Evolutionary conservation across 2,113 vertebrate genomes (phyloP), one percentile per base, ranked within the genome.

Genomic region (Trachemys scripta): DNA sequence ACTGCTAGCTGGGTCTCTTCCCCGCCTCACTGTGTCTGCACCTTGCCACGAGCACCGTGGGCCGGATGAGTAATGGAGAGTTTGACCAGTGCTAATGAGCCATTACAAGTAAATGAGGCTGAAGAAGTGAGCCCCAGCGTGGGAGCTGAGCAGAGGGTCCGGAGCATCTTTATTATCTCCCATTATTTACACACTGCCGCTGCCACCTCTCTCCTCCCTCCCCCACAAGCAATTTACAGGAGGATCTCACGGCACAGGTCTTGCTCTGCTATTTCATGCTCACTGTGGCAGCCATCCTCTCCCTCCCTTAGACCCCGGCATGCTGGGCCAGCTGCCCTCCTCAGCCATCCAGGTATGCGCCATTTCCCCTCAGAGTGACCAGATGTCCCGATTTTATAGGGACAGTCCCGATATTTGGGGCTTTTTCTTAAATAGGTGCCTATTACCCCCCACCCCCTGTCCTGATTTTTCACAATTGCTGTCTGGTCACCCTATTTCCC

Each of bases 51-150:
- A 90, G 90, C n/a, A 90, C 87, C 0, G 13, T 87, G 83, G 95
- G 92, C 82, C 87, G 79, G 90, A 87, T 96, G 80, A 97, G 25
- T 93, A 98, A 97, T 96, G 88, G 95, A 93, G 87, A 97, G 89
- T 93, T 90, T 82, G 54, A 95, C 92, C 94, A 95, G 93, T 72
- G 82, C 92, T 97, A 97, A 98, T 94, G 96, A 98, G 89, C 95
- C 95, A 97, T 95, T 96, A 96, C 91, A 96, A 96, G 90, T 80
- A 97, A 98, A 97, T 9, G 29, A 97, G 88, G 88, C 95, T 75
- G 59, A 95, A 95, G 91, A 91, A 87, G 80, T 85, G 90, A 98
- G 91, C 59, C 3, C 12, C 69, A 93, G 88, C 76, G 88, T 89
- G 91, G 92, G 96, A 96, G 91, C 90, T 1, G 53, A 97, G 89